Evolutionary conservation across 2,113 vertebrate species (phyloP), one percentile per base, ranked within the genome.

Genomic region (Pycnonotus jocosus): DNA sequence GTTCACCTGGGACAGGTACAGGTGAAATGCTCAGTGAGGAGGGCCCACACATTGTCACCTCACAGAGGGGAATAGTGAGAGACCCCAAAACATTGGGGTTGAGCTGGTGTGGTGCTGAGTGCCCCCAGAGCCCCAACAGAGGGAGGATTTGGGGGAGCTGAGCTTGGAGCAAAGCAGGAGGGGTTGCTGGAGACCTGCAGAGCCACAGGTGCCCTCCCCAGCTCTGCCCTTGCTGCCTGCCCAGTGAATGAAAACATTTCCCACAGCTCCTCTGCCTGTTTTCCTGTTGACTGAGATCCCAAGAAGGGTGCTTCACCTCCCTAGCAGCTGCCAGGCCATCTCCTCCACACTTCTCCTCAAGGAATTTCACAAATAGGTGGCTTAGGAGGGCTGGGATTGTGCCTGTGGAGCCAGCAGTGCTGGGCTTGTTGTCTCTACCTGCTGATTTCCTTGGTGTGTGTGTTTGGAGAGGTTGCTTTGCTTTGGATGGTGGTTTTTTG

Each of bases 401-500:
- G 66, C 31, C 37, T 10, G 16, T 21, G 54, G n/a, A 92, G 42
- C 58, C 22, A 10, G 27, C 33, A 88, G 53, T 0, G 68, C 4
- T 53, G 60, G 47, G 13, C 30, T 74, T 28, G 9, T 35, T 74
- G 66, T 71, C 92, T 70, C 44, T 53, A 71, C 15, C 17, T 84
- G 51, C 53, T 57, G 76, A 58, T 81, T 92, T 94, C 3, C 42
- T 38, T 80, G 2, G 3, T 86, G 33, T 38, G 31, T 53, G 33
- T 83, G 27, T 93, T 66, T 2, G 9, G 42, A 61, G 35, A 88
- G 60, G 35, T 62, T 92, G 86, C 91, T 95, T 95, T 86, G 86
- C 30, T 97, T 92, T 91, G 31, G 66, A 79, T 79, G 64, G 45
- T 66, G 21, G 2, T 48, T 50, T 0, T 1, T 70, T 71, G n/a